Conservation (phyloP, 2,797 vertebrate genomes). For the Enteromius mattozi region DNA sequence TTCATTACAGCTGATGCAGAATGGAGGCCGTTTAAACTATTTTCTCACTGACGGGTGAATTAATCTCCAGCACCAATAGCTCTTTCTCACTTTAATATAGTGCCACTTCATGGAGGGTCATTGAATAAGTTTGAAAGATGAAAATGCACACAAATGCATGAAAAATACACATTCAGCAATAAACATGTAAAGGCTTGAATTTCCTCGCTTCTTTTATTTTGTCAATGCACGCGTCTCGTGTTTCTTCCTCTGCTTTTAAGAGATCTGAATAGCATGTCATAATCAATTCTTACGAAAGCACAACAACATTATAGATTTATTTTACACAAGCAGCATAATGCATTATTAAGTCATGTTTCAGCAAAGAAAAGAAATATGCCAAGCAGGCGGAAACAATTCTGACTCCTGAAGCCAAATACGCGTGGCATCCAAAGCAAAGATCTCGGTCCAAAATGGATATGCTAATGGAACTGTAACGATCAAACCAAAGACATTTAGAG, state of each 20-base stretch:
- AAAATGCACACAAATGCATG: conserved; percentile 5
- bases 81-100: conserved; percentile 29
- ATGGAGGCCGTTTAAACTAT: background rate
- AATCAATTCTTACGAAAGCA: conserved; percentile 26
- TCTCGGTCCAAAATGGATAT: background rate
- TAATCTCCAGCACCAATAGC: background rate
- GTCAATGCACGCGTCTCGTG: background rate
- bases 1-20: background rate
- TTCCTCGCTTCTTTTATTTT: background rate
- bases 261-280: conserved; percentile 25
- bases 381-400: conserved; percentile 15
- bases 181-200: conserved; percentile 38
- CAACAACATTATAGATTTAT: conserved; percentile 26
- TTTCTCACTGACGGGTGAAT: conserved; percentile 8
- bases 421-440: background rate
- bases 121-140: conserved; percentile 22
- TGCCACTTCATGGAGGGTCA: conserved; percentile 27
- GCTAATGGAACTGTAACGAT: background rate
- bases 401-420: background rate
- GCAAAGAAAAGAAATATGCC: background rate
- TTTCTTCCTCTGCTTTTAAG: conserved; percentile 14
- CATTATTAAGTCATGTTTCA: conserved; percentile 19
- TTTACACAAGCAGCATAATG: conserved; percentile 30
- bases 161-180: conserved; percentile 26
- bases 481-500: background rate